Conservation (phyloP, 2,113 vertebrate species). For the Calyptomena viridis region DNA sequence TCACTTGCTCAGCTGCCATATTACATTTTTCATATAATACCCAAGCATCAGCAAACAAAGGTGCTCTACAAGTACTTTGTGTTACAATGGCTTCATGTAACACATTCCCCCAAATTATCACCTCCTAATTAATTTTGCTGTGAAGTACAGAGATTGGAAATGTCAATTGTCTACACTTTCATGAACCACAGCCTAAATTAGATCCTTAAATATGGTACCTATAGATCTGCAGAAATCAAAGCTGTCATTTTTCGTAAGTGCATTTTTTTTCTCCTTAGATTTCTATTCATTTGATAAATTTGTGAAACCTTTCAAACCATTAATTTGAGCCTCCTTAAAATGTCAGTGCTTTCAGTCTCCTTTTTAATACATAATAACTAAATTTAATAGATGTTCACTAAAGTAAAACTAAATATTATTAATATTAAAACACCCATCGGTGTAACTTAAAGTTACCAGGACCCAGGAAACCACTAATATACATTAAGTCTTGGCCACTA, state of each 20-base stretch:
- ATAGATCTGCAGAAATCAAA: conserved; percentile 48
- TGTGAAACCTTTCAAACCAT: conserved; percentile 59
- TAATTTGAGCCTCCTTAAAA: conserved; percentile 52
- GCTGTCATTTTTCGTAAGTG: neutral
- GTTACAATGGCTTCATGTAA: conserved; percentile 42
- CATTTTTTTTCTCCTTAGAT: neutral
- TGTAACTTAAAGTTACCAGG: conserved; percentile 4
- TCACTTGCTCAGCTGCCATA: conserved; percentile 62
- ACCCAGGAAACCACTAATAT: conserved; percentile 18
- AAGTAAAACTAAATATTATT: conserved; percentile 57
- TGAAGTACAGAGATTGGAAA: conserved; percentile 54
- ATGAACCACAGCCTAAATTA: conserved; percentile 36
- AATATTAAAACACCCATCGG: conserved; percentile 22
- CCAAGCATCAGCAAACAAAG: conserved; percentile 18
- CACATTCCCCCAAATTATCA: conserved; percentile 35
- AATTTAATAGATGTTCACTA: conserved; percentile 21
- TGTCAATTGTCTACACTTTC: conserved; percentile 62
- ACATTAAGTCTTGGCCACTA: neutral
- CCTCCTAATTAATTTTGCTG: conserved; percentile 60
- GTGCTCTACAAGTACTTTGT: neutral
- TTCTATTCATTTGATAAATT: conserved; percentile 47
- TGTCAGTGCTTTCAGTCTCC: conserved; percentile 39
- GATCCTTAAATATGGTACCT: conserved; percentile 61
- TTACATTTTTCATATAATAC: conserved; percentile 49
- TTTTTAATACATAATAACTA: conserved; percentile 44